Evolutionary conservation across 2,888 invertebrate species (phyloP), one percentile per base, ranked within the genome.

Genomic region (Ryuthela nishihirai): DNA sequence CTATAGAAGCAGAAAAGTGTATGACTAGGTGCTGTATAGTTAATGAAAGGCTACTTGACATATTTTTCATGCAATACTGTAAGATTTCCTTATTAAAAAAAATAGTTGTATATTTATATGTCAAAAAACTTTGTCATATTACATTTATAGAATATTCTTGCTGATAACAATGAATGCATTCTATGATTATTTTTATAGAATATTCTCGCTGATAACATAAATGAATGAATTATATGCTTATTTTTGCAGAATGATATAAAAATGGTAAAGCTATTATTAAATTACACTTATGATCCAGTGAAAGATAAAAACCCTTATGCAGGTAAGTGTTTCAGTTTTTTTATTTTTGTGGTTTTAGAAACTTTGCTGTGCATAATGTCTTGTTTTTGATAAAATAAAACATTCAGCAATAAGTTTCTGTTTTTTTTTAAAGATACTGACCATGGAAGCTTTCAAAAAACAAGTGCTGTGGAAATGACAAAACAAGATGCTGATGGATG

Each of bases 221-320:
- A 17, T 23, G 9, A n/a, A 34, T 43, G 20, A 26, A 18, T 15
- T 23, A 15, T 38, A 6, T 60, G 34, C 45, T 35, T 18, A 9
- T 54, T 50, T 43, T 39, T 64, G 23, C 67, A 74, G 73, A 76
- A 76, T 69, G 72, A 76, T 56, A 60, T 71, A 15, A 66, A 69
- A 46, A 68, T 75, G 66, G 74, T 74, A 6, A 72, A 73, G 62
- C 64, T 76, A 21, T 66, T 76, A 34, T 62, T 76, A 39, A 72
- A 76, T 66, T 65, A 67, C 48, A 65, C 66, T 38, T 76, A 73
- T 65, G 68, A 68, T 35, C 62, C 63, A 15, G 64, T 68, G 34
- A 58, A 66, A 41, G 65, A 64, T 25, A 63, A 56, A 34, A 54
- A 56, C 40, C 52, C 55, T 6, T 63, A 61, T 43, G 21, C 26